phyloP scores from a whole-genome alignment of 2,797 vertebrate species.

The Rhabdomys pumilio region DNA sequence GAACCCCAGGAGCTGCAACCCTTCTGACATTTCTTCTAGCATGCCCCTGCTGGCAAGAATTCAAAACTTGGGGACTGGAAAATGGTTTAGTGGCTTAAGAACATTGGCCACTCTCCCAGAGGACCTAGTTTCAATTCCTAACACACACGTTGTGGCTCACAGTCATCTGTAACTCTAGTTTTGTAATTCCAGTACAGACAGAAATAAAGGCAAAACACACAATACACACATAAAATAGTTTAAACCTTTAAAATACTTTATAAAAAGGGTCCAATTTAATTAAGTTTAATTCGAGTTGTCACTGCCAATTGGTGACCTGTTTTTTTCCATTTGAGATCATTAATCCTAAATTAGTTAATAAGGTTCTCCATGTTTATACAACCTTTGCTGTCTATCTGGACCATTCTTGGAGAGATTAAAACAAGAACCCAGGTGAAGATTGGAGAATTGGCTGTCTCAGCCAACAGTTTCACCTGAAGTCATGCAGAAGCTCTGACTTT shows the following conservation, averaged over 20 bases:
- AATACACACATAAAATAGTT: too few species aligned
- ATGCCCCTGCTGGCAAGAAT: background rate
- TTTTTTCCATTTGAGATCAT: background rate
- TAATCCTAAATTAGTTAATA: background rate
- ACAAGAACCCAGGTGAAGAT: background rate
- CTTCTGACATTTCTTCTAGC: background rate
- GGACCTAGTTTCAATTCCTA: background rate
- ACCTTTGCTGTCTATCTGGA: background rate
- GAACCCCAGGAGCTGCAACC: too few species aligned
- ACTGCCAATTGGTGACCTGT: background rate
- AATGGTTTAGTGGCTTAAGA: background rate
- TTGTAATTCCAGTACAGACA: background rate
- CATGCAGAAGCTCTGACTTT: background rate
- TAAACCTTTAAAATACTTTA: background rate
- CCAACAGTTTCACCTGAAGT: background rate
- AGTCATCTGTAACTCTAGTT: background rate
- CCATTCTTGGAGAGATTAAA: background rate
- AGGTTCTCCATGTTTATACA: background rate
- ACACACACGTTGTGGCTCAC: too few species aligned
- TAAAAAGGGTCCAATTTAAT: background rate
- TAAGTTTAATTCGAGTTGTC: background rate
- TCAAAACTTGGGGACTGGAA: background rate
- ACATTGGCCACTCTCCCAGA: background rate
- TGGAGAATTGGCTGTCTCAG: background rate
- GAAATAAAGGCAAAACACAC: background rate